phyloP scores from a whole-genome alignment of 2,888 invertebrate species.

The Drosophila paracracens region DNA sequence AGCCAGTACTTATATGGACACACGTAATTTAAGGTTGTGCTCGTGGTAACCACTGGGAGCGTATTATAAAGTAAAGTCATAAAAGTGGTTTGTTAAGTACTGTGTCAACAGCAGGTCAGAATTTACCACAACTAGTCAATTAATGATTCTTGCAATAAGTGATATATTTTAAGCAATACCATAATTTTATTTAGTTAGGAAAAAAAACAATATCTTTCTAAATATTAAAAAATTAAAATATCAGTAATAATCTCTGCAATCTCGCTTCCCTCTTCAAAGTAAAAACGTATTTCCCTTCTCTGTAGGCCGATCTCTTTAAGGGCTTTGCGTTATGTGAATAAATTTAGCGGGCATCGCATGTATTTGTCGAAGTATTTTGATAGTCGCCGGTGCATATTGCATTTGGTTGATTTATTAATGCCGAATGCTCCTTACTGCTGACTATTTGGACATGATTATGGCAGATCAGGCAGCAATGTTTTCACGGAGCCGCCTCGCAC shows the following conservation, averaged over 20 bases:
- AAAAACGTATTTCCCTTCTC: neutral
- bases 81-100: neutral
- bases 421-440: neutral
- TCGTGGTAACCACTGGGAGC: neutral
- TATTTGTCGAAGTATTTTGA: neutral
- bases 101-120: neutral
- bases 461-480: neutral
- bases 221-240: neutral
- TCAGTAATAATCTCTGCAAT: neutral
- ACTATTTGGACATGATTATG: neutral
- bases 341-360: neutral
- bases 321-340: neutral
- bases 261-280: neutral
- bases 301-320: neutral
- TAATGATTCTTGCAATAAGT: neutral
- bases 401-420: constrained; percentile 10
- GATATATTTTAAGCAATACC: neutral
- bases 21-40: constrained; percentile 21
- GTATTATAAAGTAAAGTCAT: neutral
- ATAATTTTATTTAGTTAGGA: neutral
- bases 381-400: neutral
- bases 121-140: too few species aligned
- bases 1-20: constrained; percentile 17
- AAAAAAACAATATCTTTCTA: neutral
- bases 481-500: neutral